Base-by-base conservation (phyloP, 2,797 vertebrate genomes). In the Myotis myotis region DNA sequence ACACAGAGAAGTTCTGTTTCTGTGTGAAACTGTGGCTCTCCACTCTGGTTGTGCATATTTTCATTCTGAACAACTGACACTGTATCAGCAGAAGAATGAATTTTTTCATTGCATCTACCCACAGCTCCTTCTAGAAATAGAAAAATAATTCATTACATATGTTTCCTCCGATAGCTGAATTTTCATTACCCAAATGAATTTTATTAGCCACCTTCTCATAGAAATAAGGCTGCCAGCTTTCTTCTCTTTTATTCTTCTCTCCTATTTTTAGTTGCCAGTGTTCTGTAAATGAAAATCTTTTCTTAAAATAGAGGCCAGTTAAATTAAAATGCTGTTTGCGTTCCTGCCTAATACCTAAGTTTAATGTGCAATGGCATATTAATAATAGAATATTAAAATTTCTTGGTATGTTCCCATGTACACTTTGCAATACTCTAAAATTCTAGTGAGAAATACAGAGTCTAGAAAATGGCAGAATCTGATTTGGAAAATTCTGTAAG, bases 11-110 rank as follows among this genome's bases (percentile, higher is more conserved):
- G 86, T 96, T 94, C 68, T 30, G 1, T 4, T 13, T 93, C 38
- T 53, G 2, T 87, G 38, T 92, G 95, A 97, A 94, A 97, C 71
- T 97, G 96, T 94, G 8, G 38, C 25, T 92, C 70, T 96, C 94
- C 89, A 51, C 86, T 84, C 30, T 8, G 0, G 11, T 85, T 96
- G 75, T 88, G 47, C 57, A 66, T 76, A 76, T 57, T 64, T 47
- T 86, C 60, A 68, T 85, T 83, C 85, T 76, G 25, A n/a, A 11
- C n/a, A 91, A 97, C 92, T 94, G 91, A 72, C 6, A 53, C 8
- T 57, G 66, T 53, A 84, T 76, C 55, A 94, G 47, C 38, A 81
- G 23, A 1, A 91, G 33, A 75, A 87, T 47, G 36, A 96, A 85
- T 72, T 33, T 55, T 89, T 80, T 38, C 60, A 70, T 30, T 94